Evolutionary conservation across 2,888 invertebrate genomes (phyloP).

Genomic region (Nematopogon swammerdamellus): DNA sequence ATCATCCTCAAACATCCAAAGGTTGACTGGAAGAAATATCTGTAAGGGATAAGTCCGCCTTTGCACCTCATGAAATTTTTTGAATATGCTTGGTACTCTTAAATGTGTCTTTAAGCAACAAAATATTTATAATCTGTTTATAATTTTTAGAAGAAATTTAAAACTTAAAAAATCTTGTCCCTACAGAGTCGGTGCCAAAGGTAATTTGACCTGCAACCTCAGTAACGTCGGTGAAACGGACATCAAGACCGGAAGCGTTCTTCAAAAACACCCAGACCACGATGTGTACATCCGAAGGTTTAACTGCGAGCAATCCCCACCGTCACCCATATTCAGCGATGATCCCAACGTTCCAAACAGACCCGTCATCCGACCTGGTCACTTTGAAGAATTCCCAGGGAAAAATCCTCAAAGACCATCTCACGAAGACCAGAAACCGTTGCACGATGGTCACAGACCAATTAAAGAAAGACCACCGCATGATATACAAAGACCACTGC

Average conservation of each 20-base stretch:
- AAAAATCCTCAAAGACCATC: conserved; percentile 6
- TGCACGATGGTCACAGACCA: no score
- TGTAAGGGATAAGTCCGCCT: not conserved
- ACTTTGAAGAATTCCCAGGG: conserved; percentile 7
- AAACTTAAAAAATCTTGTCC: not conserved
- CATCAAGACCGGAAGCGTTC: conserved; percentile 27
- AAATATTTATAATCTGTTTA: no score
- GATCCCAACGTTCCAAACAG: conserved; percentile 26
- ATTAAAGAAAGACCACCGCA: no score
- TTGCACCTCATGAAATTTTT: no score
- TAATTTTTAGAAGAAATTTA: not conserved
- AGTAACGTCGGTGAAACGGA: conserved; percentile 33
- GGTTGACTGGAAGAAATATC: not conserved
- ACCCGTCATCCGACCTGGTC: conserved; percentile 18
- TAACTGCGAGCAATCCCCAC: conserved; percentile 39
- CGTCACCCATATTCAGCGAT: conserved; percentile 31
- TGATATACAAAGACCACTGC: not conserved
- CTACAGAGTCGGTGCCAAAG: conserved; percentile 46
- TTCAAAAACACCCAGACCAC: conserved; percentile 36
- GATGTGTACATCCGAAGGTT: conserved; percentile 38
- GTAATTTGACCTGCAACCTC: conserved; percentile 43
- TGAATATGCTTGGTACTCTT: no score
- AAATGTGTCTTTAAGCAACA: no score
- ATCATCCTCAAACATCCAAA: no score
- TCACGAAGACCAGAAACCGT: no score